Percentiles rank a stretch among this genome's conserved stretches.
Conservation (phyloP, 2,113 vertebrate species). For the Myodes glareolus region DNA sequence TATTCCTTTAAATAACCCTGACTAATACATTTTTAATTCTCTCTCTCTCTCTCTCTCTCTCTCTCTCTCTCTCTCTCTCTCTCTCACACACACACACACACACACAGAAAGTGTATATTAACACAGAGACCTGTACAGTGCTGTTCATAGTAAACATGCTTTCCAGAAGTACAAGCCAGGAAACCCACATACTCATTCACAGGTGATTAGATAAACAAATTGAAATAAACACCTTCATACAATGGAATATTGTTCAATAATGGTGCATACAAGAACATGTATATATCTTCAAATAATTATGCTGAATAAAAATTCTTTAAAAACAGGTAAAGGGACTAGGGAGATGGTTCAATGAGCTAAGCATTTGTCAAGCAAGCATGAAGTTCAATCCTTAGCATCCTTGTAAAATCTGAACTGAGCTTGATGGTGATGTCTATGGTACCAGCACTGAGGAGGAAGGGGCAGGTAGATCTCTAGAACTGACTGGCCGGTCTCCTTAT, state of each 20-base stretch:
- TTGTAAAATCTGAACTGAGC: background rate
- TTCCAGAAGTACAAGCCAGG: background rate
- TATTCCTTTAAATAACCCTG: background rate
- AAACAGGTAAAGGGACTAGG: background rate
- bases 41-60: no score
- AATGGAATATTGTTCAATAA: background rate
- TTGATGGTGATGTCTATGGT: background rate
- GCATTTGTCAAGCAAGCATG: background rate
- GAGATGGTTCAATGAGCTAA: background rate
- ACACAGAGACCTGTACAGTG: background rate
- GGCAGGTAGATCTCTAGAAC: no score
- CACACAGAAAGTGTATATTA: background rate
- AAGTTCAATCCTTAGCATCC: background rate
- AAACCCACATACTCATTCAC: background rate
- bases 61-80: no score
- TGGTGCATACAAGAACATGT: background rate
- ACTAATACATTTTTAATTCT: background rate
- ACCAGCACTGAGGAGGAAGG: background rate
- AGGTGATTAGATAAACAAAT: background rate
- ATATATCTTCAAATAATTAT: background rate
- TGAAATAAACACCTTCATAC: background rate
- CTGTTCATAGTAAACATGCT: background rate
- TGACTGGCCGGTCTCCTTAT: background rate
- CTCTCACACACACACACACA: background rate
- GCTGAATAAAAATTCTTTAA: background rate